A percentile compares a stretch with the other conserved stretches of the same genome.
These are phyloP conservation scores for Parauchenoglanis punctatus DNA, from an alignment of 2,797 vertebrate genomes.

Conservation along the genomic window DNA sequence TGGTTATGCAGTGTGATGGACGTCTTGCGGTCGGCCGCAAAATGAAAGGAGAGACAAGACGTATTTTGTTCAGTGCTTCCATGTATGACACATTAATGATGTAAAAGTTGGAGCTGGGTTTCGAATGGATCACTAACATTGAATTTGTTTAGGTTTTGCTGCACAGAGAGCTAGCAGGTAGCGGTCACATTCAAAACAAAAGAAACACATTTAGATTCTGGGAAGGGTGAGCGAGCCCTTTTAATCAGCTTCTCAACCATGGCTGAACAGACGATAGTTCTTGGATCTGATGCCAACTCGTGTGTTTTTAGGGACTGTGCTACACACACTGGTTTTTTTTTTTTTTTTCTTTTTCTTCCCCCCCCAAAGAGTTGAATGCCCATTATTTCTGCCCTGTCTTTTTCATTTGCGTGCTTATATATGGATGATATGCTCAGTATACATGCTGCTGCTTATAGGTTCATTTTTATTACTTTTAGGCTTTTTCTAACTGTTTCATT, in stretches of 20 bases:
- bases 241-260: not conserved
- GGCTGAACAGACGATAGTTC: not conserved
- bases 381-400: not conserved
- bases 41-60: no score
- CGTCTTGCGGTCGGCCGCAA: no score
- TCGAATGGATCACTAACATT: no score
- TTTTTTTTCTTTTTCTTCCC: not conserved
- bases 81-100: no score
- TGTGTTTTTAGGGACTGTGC: not conserved
- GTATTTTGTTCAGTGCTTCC: no score
- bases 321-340: not conserved
- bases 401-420: not conserved
- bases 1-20: no score
- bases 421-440: not conserved
- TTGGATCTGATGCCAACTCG: not conserved
- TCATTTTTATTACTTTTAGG: not conserved
- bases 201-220: no score
- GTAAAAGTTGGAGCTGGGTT: no score
- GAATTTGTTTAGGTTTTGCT: no score
- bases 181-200: not conserved
- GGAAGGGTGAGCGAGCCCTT: no score
- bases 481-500: not conserved
- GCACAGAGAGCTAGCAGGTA: no score
- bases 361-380: no score
- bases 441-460: not conserved